Percentiles rank a stretch among this genome's conserved stretches.
Evolutionary conservation across 2,797 vertebrate species (phyloP).

Genomic region (Acanthopagrus latus): DNA sequence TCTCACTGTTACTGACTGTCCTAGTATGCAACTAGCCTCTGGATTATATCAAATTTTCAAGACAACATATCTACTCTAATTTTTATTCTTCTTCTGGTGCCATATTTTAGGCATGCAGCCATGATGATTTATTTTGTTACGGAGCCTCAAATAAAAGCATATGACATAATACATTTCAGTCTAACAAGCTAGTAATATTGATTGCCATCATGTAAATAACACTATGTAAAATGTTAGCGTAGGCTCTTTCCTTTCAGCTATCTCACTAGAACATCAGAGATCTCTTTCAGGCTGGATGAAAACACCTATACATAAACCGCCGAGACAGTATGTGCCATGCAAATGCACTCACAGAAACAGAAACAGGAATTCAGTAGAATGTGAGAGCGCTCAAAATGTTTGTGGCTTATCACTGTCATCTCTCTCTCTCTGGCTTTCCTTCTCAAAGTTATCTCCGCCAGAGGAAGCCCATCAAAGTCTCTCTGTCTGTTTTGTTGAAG

Average conservation of each 20-base stretch:
- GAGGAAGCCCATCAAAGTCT: conserved; percentile 29
- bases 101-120: not conserved
- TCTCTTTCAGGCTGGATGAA: conserved; percentile 20
- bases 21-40: not conserved
- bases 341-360: conserved; percentile 62
- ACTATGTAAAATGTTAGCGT: not conserved
- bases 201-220: not conserved
- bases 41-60: not conserved
- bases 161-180: not conserved
- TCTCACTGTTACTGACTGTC: too few relatives aligned
- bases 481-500: not conserved
- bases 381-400: conserved; percentile 65
- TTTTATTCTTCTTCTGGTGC: not conserved
- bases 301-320: conserved; percentile 64
- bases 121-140: not conserved
- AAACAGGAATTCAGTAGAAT: conserved; percentile 78
- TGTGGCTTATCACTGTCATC: conserved; percentile 70
- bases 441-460: conserved; percentile 26
- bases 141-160: not conserved
- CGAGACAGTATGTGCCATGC: conserved; percentile 34
- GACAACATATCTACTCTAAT: not conserved
- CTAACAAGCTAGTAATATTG: not conserved
- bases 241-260: conserved; percentile 9
- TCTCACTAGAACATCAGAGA: conserved; percentile 34
- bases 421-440: conserved; percentile 60